Percentiles rank a stretch among this genome's conserved stretches.
These are phyloP conservation scores for Chymomyza costata DNA, from an alignment of 1,140 invertebrate genomes.

Conservation along the genomic window DNA sequence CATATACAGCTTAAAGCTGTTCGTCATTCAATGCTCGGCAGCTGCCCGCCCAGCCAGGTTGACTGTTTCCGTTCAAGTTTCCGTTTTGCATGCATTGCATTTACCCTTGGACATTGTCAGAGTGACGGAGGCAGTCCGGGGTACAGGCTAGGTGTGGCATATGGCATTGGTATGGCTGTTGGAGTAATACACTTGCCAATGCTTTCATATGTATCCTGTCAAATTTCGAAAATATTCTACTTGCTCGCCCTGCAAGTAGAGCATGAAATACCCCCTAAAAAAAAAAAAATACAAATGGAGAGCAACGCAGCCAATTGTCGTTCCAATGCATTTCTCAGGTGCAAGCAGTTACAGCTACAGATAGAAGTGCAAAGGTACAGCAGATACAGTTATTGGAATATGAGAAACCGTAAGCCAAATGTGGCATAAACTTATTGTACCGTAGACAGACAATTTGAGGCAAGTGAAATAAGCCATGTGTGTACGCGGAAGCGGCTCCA, in stretches of 20 bases:
- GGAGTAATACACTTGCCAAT: too few species aligned
- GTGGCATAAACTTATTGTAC: constrained; percentile 47
- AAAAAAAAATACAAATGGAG: constrained; percentile 16
- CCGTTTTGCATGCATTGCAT: constrained; percentile 50
- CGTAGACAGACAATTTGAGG: constrained; percentile 26
- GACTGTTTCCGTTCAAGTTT: constrained; percentile 56
- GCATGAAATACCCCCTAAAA: constrained; percentile 52
- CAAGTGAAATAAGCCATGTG: constrained; percentile 36
- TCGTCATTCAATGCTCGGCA: constrained; percentile 50
- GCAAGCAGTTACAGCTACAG: constrained; percentile 33
- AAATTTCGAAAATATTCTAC: constrained; percentile 70
- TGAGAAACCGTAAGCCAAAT: constrained; percentile 8
- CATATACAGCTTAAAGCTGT: too few species aligned
- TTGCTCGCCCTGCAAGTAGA: constrained; percentile 45
- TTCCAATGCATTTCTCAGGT: constrained; percentile 28
- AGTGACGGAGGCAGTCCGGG: constrained; percentile 27
- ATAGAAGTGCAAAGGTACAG: too few species aligned
- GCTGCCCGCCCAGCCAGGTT: constrained; percentile 32
- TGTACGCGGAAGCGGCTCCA: constrained; percentile 7
- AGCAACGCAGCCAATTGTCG: constrained; percentile 23
- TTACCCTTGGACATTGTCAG: too few species aligned
- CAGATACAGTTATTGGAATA: too few species aligned
- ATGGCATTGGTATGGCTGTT: constrained; percentile 17
- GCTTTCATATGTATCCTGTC: constrained; percentile 59
- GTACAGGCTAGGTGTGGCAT: constrained; percentile 5